Evolutionary conservation across 2,888 invertebrate genomes (phyloP).

Genomic region (Carterocephalus palaemon): DNA sequence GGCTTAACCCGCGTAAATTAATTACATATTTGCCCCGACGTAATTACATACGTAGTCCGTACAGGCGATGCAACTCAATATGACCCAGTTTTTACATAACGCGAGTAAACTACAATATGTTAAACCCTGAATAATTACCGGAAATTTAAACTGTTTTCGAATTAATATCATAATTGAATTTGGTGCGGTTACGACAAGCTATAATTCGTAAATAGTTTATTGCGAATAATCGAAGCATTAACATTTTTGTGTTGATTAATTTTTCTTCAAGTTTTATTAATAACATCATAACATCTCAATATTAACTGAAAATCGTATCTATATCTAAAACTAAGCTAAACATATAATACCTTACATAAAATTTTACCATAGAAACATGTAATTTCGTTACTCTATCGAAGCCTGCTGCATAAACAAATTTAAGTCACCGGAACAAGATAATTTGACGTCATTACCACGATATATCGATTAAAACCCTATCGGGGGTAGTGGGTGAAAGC

Average conservation of each 20-base stretch:
- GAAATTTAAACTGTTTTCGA: conserved; percentile 34
- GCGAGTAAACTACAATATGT: conserved; percentile 33
- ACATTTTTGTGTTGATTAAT: background rate
- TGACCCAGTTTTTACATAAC: conserved; percentile 51
- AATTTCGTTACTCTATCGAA: conserved; percentile 1
- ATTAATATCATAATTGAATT: conserved; percentile 24
- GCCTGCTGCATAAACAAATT: conserved; percentile 19
- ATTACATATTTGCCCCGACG: conserved; percentile 51
- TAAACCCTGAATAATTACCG: conserved; percentile 42
- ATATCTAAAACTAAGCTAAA: too few relatives aligned
- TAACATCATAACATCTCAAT: too few relatives aligned
- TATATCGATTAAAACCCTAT: conserved; percentile 18
- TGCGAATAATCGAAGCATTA: conserved; percentile 7
- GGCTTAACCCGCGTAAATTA: conserved; percentile 49
- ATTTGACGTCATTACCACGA: conserved; percentile 23
- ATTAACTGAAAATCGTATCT: too few relatives aligned
- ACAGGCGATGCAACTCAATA: conserved; percentile 47
- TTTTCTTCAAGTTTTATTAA: too few relatives aligned
- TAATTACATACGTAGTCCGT: conserved; percentile 48
- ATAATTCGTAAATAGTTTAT: conserved; percentile 20
- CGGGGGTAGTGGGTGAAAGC: conserved; percentile 20
- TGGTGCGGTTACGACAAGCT: conserved; percentile 16
- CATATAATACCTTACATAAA: background rate
- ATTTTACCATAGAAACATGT: background rate
- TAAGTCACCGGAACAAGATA: conserved; percentile 22